Conservation (phyloP, 2,888 invertebrate species). For the Schizotus pectinicornis region DNA sequence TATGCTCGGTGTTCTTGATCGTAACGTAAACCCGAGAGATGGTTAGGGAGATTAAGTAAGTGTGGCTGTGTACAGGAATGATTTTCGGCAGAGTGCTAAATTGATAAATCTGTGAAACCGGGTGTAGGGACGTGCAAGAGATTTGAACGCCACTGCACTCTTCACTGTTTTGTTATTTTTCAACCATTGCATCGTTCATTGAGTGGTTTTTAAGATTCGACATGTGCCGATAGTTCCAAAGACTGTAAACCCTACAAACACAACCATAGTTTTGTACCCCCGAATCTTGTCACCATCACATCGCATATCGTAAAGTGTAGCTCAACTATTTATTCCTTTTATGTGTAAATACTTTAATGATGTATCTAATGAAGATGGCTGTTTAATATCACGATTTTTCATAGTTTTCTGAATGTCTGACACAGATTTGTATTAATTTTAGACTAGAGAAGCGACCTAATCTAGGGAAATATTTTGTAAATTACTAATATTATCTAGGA, state of each 20-base stretch:
- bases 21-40: conserved; percentile 10
- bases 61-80: conserved; percentile 30
- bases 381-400: conserved; percentile 25
- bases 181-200: background rate
- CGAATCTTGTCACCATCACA: conserved; percentile 16
- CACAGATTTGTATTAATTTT: conserved; percentile 13
- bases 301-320: conserved; percentile 29
- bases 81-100: conserved; percentile 14
- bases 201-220: conserved; percentile 4
- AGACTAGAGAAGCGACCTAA: conserved; percentile 18
- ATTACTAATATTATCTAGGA: conserved; percentile 17
- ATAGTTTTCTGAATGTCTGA: conserved; percentile 20
- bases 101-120: conserved; percentile 2
- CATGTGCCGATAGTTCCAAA: conserved; percentile 21
- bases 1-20: conserved; percentile 29
- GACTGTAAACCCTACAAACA: conserved; percentile 23
- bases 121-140: no score
- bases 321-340: conserved; percentile 21
- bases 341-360: conserved; percentile 19
- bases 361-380: conserved; percentile 25
- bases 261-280: conserved; percentile 19
- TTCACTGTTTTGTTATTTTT: no score
- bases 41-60: conserved; percentile 2
- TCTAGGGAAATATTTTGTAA: conserved; percentile 26
- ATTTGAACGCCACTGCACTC: no score